These are phyloP conservation scores for Benthosema pterotum DNA, from an alignment of 2,797 vertebrate genomes.

Conservation along the genomic window DNA sequence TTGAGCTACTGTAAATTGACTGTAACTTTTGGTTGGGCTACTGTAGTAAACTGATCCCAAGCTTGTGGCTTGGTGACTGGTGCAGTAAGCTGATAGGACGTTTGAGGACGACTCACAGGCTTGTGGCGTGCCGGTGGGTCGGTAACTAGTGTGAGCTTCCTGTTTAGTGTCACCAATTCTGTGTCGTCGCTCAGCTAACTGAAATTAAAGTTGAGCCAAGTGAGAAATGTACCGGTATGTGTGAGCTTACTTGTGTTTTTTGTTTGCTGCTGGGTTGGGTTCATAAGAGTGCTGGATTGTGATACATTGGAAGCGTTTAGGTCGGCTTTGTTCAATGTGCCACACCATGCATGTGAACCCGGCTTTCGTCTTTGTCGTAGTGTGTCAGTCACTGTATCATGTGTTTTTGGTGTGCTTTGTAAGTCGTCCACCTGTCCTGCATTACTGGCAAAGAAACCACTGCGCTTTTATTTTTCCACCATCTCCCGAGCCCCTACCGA, in stretches of 20 bases:
- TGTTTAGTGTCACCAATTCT: slow-evolving; percentile 57
- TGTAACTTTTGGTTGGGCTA: not conserved
- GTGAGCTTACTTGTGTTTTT: not conserved
- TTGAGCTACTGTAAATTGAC: too few relatives aligned
- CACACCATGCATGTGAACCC: too few relatives aligned
- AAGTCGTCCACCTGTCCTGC: not conserved
- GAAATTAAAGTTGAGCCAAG: slow-evolving; percentile 48
- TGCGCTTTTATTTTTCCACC: slow-evolving; percentile 3
- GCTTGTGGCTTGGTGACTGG: slow-evolving; percentile 57
- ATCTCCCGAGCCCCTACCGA: slow-evolving; percentile 36
- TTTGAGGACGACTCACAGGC: slow-evolving; percentile 41
- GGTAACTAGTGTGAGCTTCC: slow-evolving; percentile 49
- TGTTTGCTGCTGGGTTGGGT: slow-evolving; percentile 6
- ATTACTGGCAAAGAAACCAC: not conserved
- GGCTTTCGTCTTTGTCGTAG: too few relatives aligned
- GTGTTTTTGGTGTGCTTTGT: not conserved
- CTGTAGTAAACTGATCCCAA: slow-evolving; percentile 42
- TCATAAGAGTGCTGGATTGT: too few relatives aligned
- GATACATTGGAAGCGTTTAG: too few relatives aligned
- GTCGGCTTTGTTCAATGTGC: too few relatives aligned
- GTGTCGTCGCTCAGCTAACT: slow-evolving; percentile 33
- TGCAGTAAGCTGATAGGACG: slow-evolving; percentile 57
- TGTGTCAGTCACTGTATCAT: too few relatives aligned
- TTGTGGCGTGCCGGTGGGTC: slow-evolving; percentile 49
- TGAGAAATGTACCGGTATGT: slow-evolving; percentile 1